Percentiles rank a stretch among this genome's conserved stretches.
Evolutionary conservation across 1,140 invertebrate species (phyloP).

Genomic region (Cyrtorhinus lividipennis): DNA sequence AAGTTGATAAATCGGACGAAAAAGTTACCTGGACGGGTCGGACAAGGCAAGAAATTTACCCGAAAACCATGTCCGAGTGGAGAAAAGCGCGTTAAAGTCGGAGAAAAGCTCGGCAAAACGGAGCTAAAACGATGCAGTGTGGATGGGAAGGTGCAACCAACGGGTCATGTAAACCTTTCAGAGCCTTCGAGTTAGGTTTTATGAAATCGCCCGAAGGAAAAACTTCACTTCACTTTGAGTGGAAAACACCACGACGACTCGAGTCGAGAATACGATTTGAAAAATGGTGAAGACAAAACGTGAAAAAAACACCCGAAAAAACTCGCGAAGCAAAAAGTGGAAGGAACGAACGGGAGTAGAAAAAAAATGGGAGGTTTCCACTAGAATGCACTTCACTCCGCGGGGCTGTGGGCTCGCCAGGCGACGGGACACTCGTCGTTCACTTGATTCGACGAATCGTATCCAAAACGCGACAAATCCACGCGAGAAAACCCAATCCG

Average conservation of each 20-base stretch:
- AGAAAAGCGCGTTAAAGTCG: neutral
- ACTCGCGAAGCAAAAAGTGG: neutral
- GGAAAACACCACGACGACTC: neutral
- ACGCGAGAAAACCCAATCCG: neutral
- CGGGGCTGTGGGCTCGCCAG: neutral
- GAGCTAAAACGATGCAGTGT: neutral
- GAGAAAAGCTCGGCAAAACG: neutral
- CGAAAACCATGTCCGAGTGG: neutral
- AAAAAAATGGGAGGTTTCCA: conserved; percentile 9
- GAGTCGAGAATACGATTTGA: too few species aligned
- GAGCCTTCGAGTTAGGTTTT: neutral
- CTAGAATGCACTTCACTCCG: conserved; percentile 9
- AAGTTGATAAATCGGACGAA: too few species aligned
- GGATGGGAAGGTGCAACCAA: conserved; percentile 5
- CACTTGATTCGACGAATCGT: too few species aligned
- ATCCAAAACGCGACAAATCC: too few species aligned
- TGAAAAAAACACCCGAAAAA: neutral
- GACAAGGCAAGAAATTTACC: neutral
- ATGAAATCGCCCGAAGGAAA: neutral
- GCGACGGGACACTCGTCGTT: too few species aligned
- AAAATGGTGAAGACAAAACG: neutral
- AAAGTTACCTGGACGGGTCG: neutral
- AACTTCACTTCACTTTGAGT: neutral
- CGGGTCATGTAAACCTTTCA: conserved; percentile 7
- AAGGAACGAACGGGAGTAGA: neutral